phyloP scores from a whole-genome alignment of 30 jellyfish, hydroid and myxozoan genomes.

The Rhopilema esculentum region DNA sequence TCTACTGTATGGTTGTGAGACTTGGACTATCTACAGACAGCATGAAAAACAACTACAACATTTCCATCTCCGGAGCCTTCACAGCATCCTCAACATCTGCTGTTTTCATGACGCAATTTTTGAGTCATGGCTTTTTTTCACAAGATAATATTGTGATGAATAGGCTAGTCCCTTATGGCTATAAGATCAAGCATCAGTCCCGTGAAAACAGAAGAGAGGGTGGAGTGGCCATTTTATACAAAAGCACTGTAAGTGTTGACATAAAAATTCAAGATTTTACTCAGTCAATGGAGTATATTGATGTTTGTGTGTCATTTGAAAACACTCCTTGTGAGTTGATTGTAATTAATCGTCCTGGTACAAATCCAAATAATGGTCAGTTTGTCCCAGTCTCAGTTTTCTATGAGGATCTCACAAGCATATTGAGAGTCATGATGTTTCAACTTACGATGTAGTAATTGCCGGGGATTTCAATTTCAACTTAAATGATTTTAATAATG shows the following conservation, averaged over 20 bases:
- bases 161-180: slow-evolving; percentile 53
- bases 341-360: slow-evolving; percentile 56
- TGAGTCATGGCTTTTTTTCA: slow-evolving; percentile 57
- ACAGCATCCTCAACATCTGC: background rate
- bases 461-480: slow-evolving; percentile 59
- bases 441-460: slow-evolving; percentile 29
- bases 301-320: slow-evolving; percentile 44
- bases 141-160: slow-evolving; percentile 33
- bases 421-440: slow-evolving; percentile 32
- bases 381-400: slow-evolving; percentile 29
- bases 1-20: slow-evolving; percentile 22
- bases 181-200: slow-evolving; percentile 20
- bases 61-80: background rate
- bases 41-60: background rate
- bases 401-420: slow-evolving; percentile 41
- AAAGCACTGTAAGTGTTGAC: slow-evolving; percentile 4
- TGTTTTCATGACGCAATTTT: no score
- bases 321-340: slow-evolving; percentile 25
- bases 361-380: slow-evolving; percentile 52
- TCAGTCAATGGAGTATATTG: slow-evolving; percentile 34
- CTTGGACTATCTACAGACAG: background rate
- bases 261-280: slow-evolving; percentile 42
- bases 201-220: slow-evolving; percentile 57
- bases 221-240: slow-evolving; percentile 44
- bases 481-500: slow-evolving; percentile 27